phyloP scores from a whole-genome alignment of 2,888 invertebrate genomes.

The Nephrotoma guestfalica region DNA sequence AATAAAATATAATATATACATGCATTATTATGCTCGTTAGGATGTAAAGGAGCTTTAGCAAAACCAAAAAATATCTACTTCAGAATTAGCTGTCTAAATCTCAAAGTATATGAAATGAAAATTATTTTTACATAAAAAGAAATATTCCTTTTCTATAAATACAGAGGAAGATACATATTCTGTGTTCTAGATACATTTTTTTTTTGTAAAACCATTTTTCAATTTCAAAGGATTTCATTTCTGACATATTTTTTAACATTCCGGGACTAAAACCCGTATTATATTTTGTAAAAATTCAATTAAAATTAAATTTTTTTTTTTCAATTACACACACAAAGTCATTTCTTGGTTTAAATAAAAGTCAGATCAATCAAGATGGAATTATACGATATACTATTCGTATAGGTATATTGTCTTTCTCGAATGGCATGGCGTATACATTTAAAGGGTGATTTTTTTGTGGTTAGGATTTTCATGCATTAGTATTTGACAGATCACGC shows the following conservation, averaged over 20 bases:
- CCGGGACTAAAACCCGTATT: background rate
- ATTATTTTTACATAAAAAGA: background rate
- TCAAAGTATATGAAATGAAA: background rate
- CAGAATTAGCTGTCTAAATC: background rate
- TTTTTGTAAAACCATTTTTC: background rate
- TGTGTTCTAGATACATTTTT: background rate
- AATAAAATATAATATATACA: too few species aligned
- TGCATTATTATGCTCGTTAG: too few species aligned
- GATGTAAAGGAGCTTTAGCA: background rate
- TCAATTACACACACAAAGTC: background rate
- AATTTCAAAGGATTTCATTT: background rate
- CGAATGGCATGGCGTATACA: too few species aligned
- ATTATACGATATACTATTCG: background rate
- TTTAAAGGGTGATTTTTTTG: too few species aligned
- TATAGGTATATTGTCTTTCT: too few species aligned
- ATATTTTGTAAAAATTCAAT: background rate
- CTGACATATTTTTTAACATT: background rate
- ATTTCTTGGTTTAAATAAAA: background rate
- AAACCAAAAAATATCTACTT: background rate
- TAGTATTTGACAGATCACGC: too few species aligned
- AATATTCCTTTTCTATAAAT: background rate
- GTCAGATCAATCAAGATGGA: background rate
- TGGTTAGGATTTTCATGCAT: too few species aligned
- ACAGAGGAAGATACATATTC: background rate
- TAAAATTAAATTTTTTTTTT: background rate